Evolutionary conservation across 2,888 invertebrate species (phyloP).

Genomic region (Leucophenga montana): DNA sequence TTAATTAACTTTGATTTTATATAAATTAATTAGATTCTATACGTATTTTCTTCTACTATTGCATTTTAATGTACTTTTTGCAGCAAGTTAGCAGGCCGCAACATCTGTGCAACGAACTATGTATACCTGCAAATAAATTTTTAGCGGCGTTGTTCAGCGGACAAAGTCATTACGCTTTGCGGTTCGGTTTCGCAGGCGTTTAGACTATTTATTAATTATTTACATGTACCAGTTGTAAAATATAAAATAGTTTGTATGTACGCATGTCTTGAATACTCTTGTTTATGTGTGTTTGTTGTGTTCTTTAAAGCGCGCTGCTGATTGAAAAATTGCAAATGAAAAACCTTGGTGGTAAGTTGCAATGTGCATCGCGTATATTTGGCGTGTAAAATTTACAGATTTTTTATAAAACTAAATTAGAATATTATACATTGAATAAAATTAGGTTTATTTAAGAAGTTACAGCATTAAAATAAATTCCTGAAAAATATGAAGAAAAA

Average conservation of each 20-base stretch:
- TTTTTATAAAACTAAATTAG: no score
- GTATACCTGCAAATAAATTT: conserved; percentile 60
- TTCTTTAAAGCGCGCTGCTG: no score
- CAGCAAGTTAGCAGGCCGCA: background rate
- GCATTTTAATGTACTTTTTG: no score
- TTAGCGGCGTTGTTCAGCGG: conserved; percentile 48
- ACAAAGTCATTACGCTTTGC: background rate
- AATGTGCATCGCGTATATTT: background rate
- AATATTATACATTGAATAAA: background rate
- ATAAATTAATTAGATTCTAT: no score
- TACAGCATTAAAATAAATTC: no score
- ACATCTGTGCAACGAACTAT: conserved; percentile 39
- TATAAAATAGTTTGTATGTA: background rate
- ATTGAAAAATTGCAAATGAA: no score
- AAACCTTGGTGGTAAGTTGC: background rate
- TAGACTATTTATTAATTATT: background rate
- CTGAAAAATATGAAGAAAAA: no score
- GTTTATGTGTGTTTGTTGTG: no score
- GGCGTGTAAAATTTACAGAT: no score
- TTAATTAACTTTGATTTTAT: no score
- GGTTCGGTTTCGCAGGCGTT: background rate
- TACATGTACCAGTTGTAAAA: background rate
- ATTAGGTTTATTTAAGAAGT: background rate
- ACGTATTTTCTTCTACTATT: no score
- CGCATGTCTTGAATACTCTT: background rate